Evolutionary conservation across 1,140 invertebrate species (phyloP), one percentile per base, ranked within the genome.

Genomic region (Orchesella cincta): DNA sequence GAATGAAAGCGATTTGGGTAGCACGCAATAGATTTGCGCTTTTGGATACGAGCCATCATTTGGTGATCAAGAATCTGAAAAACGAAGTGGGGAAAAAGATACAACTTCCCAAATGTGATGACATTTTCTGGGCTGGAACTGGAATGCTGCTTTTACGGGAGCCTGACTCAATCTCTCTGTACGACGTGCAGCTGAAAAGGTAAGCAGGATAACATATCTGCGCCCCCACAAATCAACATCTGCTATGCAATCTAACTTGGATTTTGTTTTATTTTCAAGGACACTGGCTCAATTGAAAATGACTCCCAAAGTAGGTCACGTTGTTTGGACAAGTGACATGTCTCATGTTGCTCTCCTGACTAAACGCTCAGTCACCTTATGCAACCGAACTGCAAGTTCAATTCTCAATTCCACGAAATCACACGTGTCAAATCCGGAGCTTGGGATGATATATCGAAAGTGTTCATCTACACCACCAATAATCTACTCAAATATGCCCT

Each of bases 401-500:
- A 26, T 23, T 5, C 54, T 23, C 12, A 5, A 85, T 57, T 8
- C 3, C 14, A 5, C 5, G 54, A 57, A 57, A 16, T 5, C 12
- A 23, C 3, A 23, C 12, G 26, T 5, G 54, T 57, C 8, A 57
- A 57, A 23, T 57, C 54, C 26, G 54, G 54, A 23, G 54, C 3
- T 23, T 57, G 54, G 54, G 26, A 23, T 12, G 54, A 57, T 12
- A 12, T 23, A 95, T 95, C 28, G 54, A 57, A 23, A 23, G 54
- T n/a, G n/a, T 98, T 99, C 82, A 93, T 99, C 81, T 99, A 99
- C 85, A 99, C 97, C 0, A 99, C 98, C 0, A 96, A 94, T 79
- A 99, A 99, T 86, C 98, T 99, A 85, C 99, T 99, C 81, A 99
- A 99, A 85, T 96, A 96, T 85, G 95, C 95, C 1, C 92, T 99